Evolutionary conservation across 2,797 vertebrate species (phyloP), one percentile per base, ranked within the genome.

Genomic region (Rhinophrynus dorsalis): DNA sequence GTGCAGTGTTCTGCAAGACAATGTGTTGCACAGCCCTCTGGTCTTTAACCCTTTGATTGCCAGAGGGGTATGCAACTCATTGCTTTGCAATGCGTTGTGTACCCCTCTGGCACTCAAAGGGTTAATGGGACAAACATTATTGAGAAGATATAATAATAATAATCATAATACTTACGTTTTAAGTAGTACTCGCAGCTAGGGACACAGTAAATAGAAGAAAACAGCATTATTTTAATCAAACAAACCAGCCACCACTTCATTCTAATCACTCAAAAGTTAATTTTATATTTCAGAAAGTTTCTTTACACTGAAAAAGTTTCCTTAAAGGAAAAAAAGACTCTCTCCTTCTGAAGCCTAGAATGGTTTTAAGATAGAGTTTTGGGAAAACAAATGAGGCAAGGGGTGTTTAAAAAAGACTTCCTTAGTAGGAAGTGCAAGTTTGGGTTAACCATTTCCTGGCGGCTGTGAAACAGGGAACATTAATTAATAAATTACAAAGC

Each of bases 221-320:
- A 18, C 6, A 66, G 27, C 13, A 42, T 2, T 2, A 24, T 21
- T 13, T 44, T 15, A 32, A 56, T 10, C 10, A 15, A 6, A 44
- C 12, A 45, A 20, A 66, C 9, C 2, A 40, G 27, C 48, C 50
- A 55, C 50, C 35, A 42, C n/a, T 66, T 33, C 63, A 66, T 66
- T 30, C 6, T 56, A 17, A n/a, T 20, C 6, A n/a, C 42, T 42
- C 13, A 17, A 20, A 6, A 42, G 8, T 37, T 1, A 18, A 51
- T 24, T 11, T 2, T 37, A 26, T 12, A 20, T 33, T 15, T 6
- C 4, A 2, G 15, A 21, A 23, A 20, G 9, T 42, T 32, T 30
- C 30, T 12, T 37, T 24, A 37, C 13, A n/a, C n/a, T n/a, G n/a
- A n/a, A n/a, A n/a, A n/a, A n/a, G n/a, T n/a, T n/a, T n/a, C n/a